Base-by-base conservation (phyloP, 30 jellyfish, hydroid and myxozoan species). In the Chrysaora quinquecirrha region DNA sequence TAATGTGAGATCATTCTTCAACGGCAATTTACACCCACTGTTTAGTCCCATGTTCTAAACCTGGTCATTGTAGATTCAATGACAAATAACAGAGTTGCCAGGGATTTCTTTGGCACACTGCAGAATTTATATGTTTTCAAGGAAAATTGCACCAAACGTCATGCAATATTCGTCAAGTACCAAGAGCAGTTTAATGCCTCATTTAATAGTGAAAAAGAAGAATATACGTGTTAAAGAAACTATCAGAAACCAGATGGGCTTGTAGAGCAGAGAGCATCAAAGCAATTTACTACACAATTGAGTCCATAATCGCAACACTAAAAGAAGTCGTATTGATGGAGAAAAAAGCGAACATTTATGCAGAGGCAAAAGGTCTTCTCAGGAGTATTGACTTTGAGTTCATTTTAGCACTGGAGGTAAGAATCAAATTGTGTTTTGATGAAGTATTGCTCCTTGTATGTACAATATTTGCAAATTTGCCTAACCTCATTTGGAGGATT, bases 21-120 rank as follows among this genome's bases (percentile, higher is more conserved):
- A 70, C 69, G 66, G 82, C 82, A 32, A 7, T 70, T 9, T 70
- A 32, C 30, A 70, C 82, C 33, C 82, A 43, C 33, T 31, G n/a
- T n/a, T n/a, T n/a, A n/a, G n/a, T n/a, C n/a, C n/a, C n/a, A n/a
- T n/a, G n/a, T n/a, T n/a, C n/a, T n/a, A n/a, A n/a, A n/a, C n/a
- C n/a, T n/a, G n/a, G n/a, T n/a, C n/a, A n/a, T n/a, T n/a, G n/a
- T n/a, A 16, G 58, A 43, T 43, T 43, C 58, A 43, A 43, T 43
- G 58, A 25, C 72, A 20, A 25, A 25, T 20, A 58, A 58, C 72
- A 10, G 32, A 25, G 32, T 25, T 58, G 72, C 72, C 9, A 58
- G 72, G 32, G 72, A 58, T 58, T 58, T 58, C 72, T 58, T 58
- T 58, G 23, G 72, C 72, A 58, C 72, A 25, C 20, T 58, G 32